A percentile compares a stretch with the other conserved stretches of the same genome.
These are phyloP conservation scores for Stenchaetothrips biformis DNA, from an alignment of 2,888 invertebrate genomes.

Conservation along the genomic window DNA sequence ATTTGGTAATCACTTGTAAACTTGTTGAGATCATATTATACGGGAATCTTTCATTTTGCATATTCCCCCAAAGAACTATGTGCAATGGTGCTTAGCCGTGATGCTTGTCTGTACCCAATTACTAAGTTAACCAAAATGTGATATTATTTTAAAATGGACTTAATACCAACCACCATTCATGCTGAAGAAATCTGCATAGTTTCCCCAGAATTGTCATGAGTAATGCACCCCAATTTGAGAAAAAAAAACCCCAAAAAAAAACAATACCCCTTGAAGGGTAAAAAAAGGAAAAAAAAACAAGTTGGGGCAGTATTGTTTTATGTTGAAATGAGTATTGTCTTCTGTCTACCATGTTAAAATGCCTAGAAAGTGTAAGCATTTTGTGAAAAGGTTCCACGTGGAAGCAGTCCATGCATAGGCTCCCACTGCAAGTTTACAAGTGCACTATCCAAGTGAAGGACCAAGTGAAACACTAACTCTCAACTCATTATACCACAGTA, in stretches of 20 bases:
- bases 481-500: slow-evolving; percentile 21
- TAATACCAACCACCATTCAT: not conserved
- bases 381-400: not conserved
- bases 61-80: not conserved
- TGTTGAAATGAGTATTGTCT: not conserved
- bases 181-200: not conserved
- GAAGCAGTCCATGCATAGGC: not conserved
- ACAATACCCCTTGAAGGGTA: not conserved
- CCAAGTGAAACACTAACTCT: slow-evolving; percentile 24
- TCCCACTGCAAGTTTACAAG: slow-evolving; percentile 11
- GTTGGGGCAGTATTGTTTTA: not conserved
- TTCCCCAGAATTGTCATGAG: not conserved
- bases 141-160: not conserved
- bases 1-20: slow-evolving; percentile 24
- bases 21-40: not conserved
- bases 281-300: not conserved
- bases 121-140: not conserved
- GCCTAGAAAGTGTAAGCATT: too few species aligned
- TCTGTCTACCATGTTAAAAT: too few species aligned
- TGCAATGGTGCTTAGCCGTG: slow-evolving; percentile 4
- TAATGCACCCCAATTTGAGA: not conserved
- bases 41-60: not conserved
- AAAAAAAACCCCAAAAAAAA: slow-evolving; percentile 1
- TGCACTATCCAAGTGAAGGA: slow-evolving; percentile 20
- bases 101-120: not conserved